phyloP scores from a whole-genome alignment of 2,113 vertebrate genomes.

The Larimichthys crocea region DNA sequence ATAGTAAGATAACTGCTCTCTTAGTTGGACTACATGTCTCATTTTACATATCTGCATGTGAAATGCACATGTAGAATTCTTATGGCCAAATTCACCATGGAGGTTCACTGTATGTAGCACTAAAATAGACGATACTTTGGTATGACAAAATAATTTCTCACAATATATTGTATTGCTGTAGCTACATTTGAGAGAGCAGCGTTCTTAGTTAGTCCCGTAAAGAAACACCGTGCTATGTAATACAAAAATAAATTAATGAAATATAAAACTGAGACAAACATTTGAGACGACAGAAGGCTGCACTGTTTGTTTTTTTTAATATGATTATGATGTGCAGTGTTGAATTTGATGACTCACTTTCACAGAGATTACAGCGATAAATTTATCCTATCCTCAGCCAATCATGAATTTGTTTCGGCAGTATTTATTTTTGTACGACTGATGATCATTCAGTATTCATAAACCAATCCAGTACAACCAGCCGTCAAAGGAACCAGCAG shows the following conservation, averaged over 20 bases:
- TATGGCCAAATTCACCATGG: background rate
- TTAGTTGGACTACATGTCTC: background rate
- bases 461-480: slow-evolving; percentile 12
- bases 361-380: slow-evolving; percentile 14
- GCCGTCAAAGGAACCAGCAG: slow-evolving; percentile 27
- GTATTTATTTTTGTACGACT: slow-evolving; percentile 34
- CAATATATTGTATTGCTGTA: background rate
- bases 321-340: background rate
- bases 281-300: background rate
- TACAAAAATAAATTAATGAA: background rate
- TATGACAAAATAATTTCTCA: background rate
- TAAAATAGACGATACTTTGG: background rate
- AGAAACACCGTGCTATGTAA: background rate
- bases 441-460: slow-evolving; percentile 57
- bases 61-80: background rate
- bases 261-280: background rate
- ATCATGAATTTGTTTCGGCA: slow-evolving; percentile 11
- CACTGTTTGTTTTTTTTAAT: background rate
- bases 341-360: slow-evolving; percentile 9
- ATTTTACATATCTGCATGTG: background rate
- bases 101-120: background rate
- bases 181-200: background rate
- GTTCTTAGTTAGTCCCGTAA: too few relatives aligned
- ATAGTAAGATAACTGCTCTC: background rate
- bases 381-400: slow-evolving; percentile 6